Evolutionary conservation across 2,113 vertebrate species (phyloP).

Genomic region (Scatophagus argus): DNA sequence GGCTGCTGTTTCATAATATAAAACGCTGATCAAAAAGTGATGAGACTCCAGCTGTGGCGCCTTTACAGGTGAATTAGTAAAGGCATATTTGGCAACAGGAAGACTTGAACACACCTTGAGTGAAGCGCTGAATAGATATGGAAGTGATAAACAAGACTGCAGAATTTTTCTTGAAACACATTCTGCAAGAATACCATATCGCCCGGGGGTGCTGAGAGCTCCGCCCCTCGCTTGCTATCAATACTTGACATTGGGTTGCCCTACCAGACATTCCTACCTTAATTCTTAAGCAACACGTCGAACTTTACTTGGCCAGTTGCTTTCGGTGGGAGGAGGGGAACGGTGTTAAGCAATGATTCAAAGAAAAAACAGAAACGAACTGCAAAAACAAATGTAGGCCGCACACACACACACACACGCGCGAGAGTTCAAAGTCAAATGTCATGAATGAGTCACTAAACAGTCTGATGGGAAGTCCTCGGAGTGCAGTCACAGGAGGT

Average conservation of each 20-base stretch:
- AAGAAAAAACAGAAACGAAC: constrained; percentile 35
- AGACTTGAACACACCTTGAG: constrained; percentile 21
- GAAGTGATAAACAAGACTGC: constrained; percentile 27
- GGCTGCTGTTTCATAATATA: constrained; percentile 37
- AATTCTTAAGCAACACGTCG: constrained; percentile 2
- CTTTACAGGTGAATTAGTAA: constrained; percentile 33
- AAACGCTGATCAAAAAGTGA: constrained; percentile 46
- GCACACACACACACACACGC: too few relatives aligned
- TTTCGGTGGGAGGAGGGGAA: constrained; percentile 15
- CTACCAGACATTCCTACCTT: constrained; percentile 38
- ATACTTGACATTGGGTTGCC: constrained; percentile 45
- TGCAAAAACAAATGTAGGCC: constrained; percentile 40
- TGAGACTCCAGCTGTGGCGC: constrained; percentile 18
- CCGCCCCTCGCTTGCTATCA: constrained; percentile 56
- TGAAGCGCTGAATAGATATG: background rate
- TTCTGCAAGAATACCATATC: constrained; percentile 11
- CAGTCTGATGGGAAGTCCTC: constrained; percentile 57
- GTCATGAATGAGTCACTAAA: constrained; percentile 72
- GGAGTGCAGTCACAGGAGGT: constrained; percentile 38
- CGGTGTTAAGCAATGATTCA: constrained; percentile 52
- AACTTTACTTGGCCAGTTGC: background rate
- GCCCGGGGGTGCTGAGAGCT: constrained; percentile 33
- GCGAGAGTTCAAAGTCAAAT: constrained; percentile 71
- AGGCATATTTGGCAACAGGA: background rate
- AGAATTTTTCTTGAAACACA: constrained; percentile 49